Conservation (phyloP, 2,113 vertebrate genomes). For the Ailurus styani region DNA sequence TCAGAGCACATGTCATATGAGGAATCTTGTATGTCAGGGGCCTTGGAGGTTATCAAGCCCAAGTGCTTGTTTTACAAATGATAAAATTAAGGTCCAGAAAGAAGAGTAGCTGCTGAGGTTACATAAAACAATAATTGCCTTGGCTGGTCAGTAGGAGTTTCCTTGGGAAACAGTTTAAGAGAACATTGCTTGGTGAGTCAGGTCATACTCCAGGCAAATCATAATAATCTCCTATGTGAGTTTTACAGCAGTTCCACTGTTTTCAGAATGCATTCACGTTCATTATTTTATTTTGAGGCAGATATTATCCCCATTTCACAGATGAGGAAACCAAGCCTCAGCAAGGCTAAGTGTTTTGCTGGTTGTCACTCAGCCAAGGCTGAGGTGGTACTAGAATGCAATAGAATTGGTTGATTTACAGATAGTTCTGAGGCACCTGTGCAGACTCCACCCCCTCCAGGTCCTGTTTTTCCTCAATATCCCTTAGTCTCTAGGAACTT, state of each 20-base stretch:
- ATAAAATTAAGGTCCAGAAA: conserved; percentile 5
- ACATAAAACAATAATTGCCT: neutral
- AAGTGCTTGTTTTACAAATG: neutral
- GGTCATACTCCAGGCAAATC: neutral
- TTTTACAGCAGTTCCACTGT: neutral
- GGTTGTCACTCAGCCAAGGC: neutral
- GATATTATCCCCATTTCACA: neutral
- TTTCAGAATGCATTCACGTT: neutral
- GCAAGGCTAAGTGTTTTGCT: neutral
- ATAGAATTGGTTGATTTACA: neutral
- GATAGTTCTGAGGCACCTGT: neutral
- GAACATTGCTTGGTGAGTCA: neutral
- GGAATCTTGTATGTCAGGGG: neutral
- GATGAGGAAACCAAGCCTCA: neutral
- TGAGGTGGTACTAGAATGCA: neutral
- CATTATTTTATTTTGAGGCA: neutral
- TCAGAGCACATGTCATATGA: neutral
- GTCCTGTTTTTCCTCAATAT: neutral
- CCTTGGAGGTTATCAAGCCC: neutral
- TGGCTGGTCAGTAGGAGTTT: neutral
- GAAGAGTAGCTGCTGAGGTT: neutral
- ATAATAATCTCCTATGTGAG: neutral
- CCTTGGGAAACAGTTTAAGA: neutral
- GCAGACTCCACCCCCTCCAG: neutral
- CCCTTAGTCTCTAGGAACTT: neutral